Conservation (phyloP, 2,797 vertebrate species). For the Chaenodraco wilsoni region DNA sequence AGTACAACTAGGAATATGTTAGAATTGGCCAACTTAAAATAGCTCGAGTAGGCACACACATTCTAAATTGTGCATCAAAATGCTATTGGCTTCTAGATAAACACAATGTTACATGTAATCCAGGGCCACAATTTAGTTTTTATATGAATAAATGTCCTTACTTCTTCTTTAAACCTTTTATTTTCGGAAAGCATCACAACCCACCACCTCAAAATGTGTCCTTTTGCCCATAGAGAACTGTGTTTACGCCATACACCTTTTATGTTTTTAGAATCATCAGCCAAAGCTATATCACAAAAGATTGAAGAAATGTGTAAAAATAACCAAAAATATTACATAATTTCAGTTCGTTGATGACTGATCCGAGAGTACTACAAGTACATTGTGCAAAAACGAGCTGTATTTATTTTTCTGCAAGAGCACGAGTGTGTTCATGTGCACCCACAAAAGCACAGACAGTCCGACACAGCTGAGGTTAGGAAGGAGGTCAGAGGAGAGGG, state of each 20-base stretch:
- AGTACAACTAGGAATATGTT: neutral
- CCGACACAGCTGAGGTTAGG: constrained; percentile 66
- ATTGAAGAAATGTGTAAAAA: neutral
- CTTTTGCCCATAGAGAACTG: neutral
- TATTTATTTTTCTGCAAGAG: constrained; percentile 30
- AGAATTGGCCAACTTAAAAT: neutral
- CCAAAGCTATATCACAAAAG: too few relatives aligned
- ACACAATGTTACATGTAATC: neutral
- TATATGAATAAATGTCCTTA: neutral
- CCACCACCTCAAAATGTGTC: neutral
- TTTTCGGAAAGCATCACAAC: neutral
- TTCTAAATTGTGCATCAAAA: too few relatives aligned
- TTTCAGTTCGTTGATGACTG: neutral
- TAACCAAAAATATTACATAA: neutral
- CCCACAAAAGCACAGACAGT: constrained; percentile 29
- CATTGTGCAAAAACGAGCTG: neutral
- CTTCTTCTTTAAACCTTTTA: neutral
- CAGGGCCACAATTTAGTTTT: neutral
- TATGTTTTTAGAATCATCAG: too few relatives aligned
- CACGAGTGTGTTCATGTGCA: constrained; percentile 39
- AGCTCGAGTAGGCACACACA: too few relatives aligned
- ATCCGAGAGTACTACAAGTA: neutral
- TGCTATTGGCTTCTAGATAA: neutral
- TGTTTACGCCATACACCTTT: neutral
- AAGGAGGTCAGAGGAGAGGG: constrained; percentile 72